These are phyloP conservation scores for Motacilla tschutschensis DNA, from an alignment of 2,113 vertebrate species.

Conservation along the genomic window DNA sequence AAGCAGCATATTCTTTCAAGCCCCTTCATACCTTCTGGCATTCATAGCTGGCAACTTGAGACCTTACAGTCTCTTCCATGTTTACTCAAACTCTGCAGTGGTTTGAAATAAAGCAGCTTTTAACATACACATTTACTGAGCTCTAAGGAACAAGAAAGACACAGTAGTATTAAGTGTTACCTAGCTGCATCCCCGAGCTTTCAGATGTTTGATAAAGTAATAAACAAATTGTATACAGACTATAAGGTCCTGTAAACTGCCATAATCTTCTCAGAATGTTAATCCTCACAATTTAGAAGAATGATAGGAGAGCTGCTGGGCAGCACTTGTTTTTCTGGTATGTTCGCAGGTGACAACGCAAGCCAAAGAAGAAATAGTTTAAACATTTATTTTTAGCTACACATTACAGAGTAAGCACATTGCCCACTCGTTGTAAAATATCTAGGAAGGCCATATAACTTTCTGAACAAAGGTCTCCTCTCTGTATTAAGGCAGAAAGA, in stretches of 20 bases:
- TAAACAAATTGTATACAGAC: neutral
- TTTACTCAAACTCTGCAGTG: neutral
- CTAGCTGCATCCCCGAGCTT: neutral
- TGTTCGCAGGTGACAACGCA: neutral
- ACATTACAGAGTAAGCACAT: neutral
- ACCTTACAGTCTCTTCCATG: neutral
- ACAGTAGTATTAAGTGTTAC: neutral
- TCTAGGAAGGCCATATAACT: neutral
- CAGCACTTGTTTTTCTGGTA: neutral
- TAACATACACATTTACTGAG: neutral
- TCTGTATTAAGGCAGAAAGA: neutral
- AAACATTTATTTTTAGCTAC: neutral
- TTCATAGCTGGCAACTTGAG: neutral
- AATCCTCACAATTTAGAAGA: neutral
- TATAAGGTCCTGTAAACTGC: neutral
- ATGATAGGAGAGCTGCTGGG: neutral
- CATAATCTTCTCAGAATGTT: neutral
- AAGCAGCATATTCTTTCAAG: neutral
- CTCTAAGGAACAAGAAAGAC: constrained; percentile 3
- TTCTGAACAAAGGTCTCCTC: neutral
- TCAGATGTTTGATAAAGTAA: neutral
- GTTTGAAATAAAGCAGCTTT: constrained; percentile 14
- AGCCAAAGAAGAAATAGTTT: neutral
- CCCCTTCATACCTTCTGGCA: neutral
- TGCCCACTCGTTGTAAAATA: neutral